Conservation (phyloP, 2,113 vertebrate genomes). For the Scomber japonicus region DNA sequence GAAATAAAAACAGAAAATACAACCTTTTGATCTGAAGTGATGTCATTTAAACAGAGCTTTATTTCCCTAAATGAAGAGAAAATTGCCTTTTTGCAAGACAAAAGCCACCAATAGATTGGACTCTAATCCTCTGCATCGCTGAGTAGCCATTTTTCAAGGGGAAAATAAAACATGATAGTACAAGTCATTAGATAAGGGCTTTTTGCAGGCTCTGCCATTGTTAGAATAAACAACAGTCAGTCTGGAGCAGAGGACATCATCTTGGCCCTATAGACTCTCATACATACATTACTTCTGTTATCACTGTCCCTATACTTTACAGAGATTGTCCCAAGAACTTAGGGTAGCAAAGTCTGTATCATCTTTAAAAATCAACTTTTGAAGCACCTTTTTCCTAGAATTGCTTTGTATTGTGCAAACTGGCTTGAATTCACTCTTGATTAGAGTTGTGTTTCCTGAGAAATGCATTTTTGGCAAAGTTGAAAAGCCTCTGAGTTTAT, state of each 20-base stretch:
- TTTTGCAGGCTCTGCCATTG: conserved; percentile 57
- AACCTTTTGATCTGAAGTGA: conserved; percentile 53
- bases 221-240: conserved; percentile 56
- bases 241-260: conserved; percentile 43
- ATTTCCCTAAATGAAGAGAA: conserved; percentile 62
- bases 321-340: conserved; percentile 14
- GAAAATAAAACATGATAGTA: conserved; percentile 72
- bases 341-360: conserved; percentile 31
- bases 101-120: conserved; percentile 65
- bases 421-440: conserved; percentile 7
- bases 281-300: conserved; percentile 22
- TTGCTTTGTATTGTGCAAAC: conserved; percentile 13
- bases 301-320: conserved; percentile 13
- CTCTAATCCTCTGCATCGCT: conserved; percentile 69
- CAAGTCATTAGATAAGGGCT: conserved; percentile 69
- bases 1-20: conserved; percentile 51
- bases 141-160: conserved; percentile 70
- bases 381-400: neutral
- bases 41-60: conserved; percentile 63
- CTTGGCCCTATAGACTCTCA: conserved; percentile 36
- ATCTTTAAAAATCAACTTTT: conserved; percentile 27
- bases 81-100: conserved; percentile 67
- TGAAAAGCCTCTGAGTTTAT: conserved; percentile 19
- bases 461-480: conserved; percentile 33
- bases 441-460: conserved; percentile 7